Conservation (phyloP, 2,797 vertebrate genomes). For the Micrastur ruficollis region DNA sequence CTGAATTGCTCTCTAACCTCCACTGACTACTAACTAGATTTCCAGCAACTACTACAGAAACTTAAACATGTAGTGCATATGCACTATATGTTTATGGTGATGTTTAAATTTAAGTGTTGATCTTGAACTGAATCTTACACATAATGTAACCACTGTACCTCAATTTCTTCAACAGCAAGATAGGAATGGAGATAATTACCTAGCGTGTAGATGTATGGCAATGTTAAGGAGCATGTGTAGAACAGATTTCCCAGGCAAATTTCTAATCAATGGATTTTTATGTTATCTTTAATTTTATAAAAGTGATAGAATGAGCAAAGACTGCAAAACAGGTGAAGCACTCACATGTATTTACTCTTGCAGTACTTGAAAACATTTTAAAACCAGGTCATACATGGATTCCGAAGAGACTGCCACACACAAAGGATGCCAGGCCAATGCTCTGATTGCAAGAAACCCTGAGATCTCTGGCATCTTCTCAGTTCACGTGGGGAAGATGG, state of each 20-base stretch:
- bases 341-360: neutral
- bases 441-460: neutral
- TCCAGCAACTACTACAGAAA: neutral
- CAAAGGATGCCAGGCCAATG: neutral
- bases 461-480: neutral
- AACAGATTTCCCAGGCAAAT: neutral
- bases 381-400: neutral
- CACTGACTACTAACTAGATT: neutral
- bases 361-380: neutral
- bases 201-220: neutral
- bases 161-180: neutral
- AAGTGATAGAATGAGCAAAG: neutral
- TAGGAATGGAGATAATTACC: neutral
- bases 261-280: rapidly evolving
- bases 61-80: neutral
- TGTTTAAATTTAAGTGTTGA: neutral
- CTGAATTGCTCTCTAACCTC: neutral
- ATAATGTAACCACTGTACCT: neutral
- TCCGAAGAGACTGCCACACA: neutral
- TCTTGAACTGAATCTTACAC: neutral
- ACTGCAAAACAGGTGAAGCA: neutral
- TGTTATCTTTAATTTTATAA: neutral
- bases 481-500: neutral
- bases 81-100: neutral
- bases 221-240: rapidly evolving